A percentile compares a stretch with the other conserved stretches of the same genome.
These are phyloP conservation scores for Mimumesa dahlbomi DNA, from an alignment of 2,888 invertebrate species.

Conservation along the genomic window DNA sequence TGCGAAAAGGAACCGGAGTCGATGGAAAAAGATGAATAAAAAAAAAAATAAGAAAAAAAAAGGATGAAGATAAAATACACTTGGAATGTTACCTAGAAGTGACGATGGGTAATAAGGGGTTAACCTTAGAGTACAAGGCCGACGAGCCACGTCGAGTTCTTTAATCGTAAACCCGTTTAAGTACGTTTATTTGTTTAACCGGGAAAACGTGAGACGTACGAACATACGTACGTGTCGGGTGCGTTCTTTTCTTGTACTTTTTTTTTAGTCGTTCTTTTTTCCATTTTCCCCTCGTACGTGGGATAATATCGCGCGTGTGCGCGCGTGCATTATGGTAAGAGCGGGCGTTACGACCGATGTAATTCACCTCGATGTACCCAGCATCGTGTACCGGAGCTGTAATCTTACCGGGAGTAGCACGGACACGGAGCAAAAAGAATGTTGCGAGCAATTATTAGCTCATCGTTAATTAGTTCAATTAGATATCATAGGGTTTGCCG, in stretches of 20 bases:
- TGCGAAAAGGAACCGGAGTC: neutral
- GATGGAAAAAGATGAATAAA: no score
- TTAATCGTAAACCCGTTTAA: slow-evolving; percentile 19
- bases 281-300: neutral
- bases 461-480: slow-evolving; percentile 34
- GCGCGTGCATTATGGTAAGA: slow-evolving; percentile 7
- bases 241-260: no score
- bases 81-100: no score
- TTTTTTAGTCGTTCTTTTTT: no score
- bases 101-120: no score
- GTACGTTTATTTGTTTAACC: neutral
- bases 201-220: neutral
- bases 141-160: slow-evolving; percentile 25
- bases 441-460: slow-evolving; percentile 26
- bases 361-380: slow-evolving; percentile 4
- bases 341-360: slow-evolving; percentile 8
- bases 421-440: slow-evolving; percentile 3
- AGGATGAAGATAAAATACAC: no score
- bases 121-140: no score
- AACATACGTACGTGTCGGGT: no score
- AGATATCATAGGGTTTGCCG: slow-evolving; percentile 10
- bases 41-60: no score
- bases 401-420: slow-evolving; percentile 20
- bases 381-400: no score
- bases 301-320: neutral